phyloP scores from a whole-genome alignment of 2,797 vertebrate species.

The Gadopsis marmoratus region DNA sequence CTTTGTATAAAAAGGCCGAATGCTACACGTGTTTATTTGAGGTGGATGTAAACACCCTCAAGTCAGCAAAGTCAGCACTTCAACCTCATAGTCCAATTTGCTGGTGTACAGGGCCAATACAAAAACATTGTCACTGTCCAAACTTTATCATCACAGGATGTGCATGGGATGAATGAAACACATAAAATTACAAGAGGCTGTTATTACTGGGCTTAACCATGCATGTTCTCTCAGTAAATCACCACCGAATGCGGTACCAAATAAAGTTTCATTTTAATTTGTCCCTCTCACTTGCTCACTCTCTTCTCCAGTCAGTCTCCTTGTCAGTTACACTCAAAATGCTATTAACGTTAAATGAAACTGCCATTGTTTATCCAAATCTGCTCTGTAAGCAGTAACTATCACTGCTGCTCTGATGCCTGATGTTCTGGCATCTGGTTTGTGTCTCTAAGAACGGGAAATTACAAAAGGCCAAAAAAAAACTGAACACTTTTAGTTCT shows the following conservation, averaged over 20 bases:
- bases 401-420: not conserved
- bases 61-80: not conserved
- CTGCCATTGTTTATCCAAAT: not conserved
- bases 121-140: not conserved
- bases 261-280: conserved; percentile 21
- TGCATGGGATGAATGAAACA: not conserved
- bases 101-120: not conserved
- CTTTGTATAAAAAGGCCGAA: not conserved
- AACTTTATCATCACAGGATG: not conserved
- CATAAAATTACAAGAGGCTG: conserved; percentile 11
- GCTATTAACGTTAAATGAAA: not conserved
- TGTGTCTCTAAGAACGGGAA: not conserved
- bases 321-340: not conserved
- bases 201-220: conserved; percentile 15
- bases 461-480: not conserved
- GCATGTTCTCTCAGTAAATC: conserved; percentile 37
- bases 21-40: not conserved
- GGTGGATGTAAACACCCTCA: conserved; percentile 11
- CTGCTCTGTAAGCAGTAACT: not conserved
- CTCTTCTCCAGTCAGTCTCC: not conserved
- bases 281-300: not conserved
- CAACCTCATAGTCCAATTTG: not conserved
- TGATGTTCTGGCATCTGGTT: conserved; percentile 9
- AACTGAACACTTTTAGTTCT: not conserved
- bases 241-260: not conserved